These are phyloP conservation scores for Desmodus rotundus DNA, from an alignment of 2,113 vertebrate species.

Conservation along the genomic window DNA sequence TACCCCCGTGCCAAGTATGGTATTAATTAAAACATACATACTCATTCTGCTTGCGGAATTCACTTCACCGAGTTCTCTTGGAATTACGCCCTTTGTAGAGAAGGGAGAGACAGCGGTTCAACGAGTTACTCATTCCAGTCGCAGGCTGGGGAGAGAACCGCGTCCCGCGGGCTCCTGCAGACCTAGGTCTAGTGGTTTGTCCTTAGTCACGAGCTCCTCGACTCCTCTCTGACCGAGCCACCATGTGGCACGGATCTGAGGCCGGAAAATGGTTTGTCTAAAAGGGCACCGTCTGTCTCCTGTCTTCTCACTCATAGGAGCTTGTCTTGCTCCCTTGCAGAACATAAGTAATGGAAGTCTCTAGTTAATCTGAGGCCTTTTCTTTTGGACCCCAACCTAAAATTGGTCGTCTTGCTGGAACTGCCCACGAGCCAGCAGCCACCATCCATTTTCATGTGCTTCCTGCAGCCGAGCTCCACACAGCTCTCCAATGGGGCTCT, in stretches of 20 bases:
- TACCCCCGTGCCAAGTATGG: accelerated
- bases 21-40: not conserved
- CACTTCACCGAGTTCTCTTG: not conserved
- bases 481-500: too few relatives aligned
- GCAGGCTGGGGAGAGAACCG: not conserved
- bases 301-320: not conserved
- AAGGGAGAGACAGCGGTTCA: not conserved
- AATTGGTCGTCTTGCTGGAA: not conserved
- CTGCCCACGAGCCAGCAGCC: not conserved
- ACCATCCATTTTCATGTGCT: not conserved
- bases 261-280: not conserved
- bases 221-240: not conserved
- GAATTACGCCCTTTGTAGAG: not conserved
- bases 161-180: not conserved
- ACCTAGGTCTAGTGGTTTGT: not conserved
- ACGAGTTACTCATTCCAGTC: accelerated
- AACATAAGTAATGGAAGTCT: not conserved
- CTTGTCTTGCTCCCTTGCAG: not conserved
- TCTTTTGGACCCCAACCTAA: not conserved
- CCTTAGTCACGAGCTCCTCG: not conserved
- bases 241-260: too few relatives aligned
- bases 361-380: not conserved
- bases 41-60: not conserved
- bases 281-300: not conserved
- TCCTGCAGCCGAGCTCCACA: not conserved